Percentiles rank a stretch among this genome's conserved stretches.
phyloP scores from a whole-genome alignment of 2,113 vertebrate genomes.

The Psittacus erithacus region DNA sequence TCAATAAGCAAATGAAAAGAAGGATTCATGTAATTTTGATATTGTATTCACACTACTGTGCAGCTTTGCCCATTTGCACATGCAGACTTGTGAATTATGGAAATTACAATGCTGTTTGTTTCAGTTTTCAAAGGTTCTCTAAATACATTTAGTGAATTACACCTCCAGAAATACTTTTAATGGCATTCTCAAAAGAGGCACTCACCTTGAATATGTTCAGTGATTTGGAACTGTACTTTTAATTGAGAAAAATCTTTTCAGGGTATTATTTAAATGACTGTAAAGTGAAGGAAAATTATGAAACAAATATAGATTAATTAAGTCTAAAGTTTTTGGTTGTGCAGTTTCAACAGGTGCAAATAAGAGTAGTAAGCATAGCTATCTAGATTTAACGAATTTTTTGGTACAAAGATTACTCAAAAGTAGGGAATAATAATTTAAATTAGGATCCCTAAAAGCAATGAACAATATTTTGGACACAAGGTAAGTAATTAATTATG shows the following conservation, averaged over 20 bases:
- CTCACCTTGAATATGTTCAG: background rate
- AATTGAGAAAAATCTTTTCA: background rate
- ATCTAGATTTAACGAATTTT: background rate
- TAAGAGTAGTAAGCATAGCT: background rate
- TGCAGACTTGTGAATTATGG: background rate
- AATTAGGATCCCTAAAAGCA: background rate
- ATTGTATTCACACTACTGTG: background rate
- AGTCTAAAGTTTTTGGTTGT: background rate
- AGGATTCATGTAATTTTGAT: background rate
- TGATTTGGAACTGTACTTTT: background rate
- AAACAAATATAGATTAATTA: background rate
- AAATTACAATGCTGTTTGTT: background rate
- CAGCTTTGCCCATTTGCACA: background rate
- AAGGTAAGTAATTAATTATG: background rate
- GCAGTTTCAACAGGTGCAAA: background rate
- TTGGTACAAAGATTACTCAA: background rate
- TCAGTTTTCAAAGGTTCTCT: background rate
- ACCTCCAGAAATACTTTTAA: background rate
- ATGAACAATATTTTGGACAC: background rate
- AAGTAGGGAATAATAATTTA: background rate
- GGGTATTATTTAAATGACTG: background rate
- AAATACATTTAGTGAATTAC: background rate
- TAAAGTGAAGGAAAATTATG: background rate
- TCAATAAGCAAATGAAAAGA: slow-evolving; percentile 24
- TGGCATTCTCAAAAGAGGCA: background rate